Conservation (phyloP, 1,140 invertebrate genomes). For the Oedothorax gibbosus region DNA sequence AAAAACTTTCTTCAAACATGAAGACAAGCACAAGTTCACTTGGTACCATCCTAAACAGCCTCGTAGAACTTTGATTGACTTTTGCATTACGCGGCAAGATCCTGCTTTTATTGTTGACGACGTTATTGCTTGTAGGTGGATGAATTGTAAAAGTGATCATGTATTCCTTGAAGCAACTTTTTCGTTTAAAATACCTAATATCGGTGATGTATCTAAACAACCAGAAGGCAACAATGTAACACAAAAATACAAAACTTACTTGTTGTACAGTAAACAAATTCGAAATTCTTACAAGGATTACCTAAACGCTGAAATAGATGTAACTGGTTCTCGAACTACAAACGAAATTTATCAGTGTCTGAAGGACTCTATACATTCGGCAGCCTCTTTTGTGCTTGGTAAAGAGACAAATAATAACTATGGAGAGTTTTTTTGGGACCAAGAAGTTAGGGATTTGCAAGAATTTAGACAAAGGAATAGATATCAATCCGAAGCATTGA, state of each 20-base stretch:
- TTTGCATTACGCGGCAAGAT: slow-evolving; percentile 21
- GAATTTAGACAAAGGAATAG: not conserved
- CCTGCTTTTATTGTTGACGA: not conserved
- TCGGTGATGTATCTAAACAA: not conserved
- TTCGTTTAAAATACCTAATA: not conserved
- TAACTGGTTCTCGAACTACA: not conserved
- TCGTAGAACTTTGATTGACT: slow-evolving; percentile 18
- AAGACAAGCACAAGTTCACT: slow-evolving; percentile 35
- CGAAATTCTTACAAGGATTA: not conserved
- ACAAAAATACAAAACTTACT: slow-evolving; percentile 6
- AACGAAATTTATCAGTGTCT: slow-evolving; percentile 6
- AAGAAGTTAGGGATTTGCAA: slow-evolving; percentile 27
- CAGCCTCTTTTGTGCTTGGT: not conserved
- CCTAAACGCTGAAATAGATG: not conserved
- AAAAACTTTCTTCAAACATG: slow-evolving; percentile 39
- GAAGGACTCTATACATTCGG: slow-evolving; percentile 23
- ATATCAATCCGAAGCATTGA: not conserved
- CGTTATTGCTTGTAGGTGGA: slow-evolving; percentile 36
- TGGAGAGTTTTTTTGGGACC: slow-evolving; percentile 17
- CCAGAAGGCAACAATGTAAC: not conserved
- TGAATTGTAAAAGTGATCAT: slow-evolving; percentile 27
- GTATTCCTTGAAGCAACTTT: slow-evolving; percentile 14
- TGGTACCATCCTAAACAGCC: not conserved
- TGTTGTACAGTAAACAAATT: slow-evolving; percentile 10
- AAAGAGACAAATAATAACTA: not conserved